Percentiles rank a stretch among this genome's conserved stretches.
These are phyloP conservation scores for Melieria picta DNA, from an alignment of 2,888 invertebrate species.

Conservation along the genomic window DNA sequence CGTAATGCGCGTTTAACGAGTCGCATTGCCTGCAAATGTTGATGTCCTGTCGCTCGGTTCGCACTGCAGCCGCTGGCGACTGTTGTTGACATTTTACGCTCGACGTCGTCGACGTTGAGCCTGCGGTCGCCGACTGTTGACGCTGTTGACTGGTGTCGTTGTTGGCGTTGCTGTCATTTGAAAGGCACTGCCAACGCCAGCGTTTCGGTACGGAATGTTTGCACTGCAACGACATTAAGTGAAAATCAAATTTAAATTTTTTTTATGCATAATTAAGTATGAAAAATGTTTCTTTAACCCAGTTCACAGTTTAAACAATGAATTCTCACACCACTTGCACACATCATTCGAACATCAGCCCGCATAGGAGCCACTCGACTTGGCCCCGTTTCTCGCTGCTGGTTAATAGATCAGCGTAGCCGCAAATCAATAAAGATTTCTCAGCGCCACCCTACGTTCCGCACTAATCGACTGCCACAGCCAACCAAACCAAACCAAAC, in stretches of 20 bases:
- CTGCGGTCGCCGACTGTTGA: constrained; percentile 3
- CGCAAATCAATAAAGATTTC: constrained; percentile 41
- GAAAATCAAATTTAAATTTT: background rate
- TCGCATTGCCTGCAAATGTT: constrained; percentile 23
- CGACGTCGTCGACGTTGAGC: background rate
- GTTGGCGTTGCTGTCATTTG: constrained; percentile 13
- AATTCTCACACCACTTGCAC: background rate
- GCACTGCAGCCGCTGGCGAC: background rate
- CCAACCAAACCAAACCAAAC: background rate
- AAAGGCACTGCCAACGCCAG: too few relatives aligned
- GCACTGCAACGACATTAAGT: constrained; percentile 9
- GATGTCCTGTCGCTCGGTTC: constrained; percentile 1
- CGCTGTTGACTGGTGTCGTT: constrained; percentile 25
- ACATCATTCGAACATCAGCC: background rate
- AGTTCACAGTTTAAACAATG: background rate
- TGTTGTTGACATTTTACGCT: constrained; percentile 14
- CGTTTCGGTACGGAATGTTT: background rate
- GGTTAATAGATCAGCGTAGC: constrained; percentile 40
- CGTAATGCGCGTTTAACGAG: constrained; percentile 36
- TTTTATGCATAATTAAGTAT: background rate
- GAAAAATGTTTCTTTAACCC: background rate
- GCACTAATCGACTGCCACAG: too few relatives aligned
- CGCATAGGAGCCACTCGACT: too few relatives aligned
- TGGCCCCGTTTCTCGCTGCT: background rate
- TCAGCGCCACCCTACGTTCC: background rate